These are phyloP conservation scores for Stictonetta naevosa DNA, from an alignment of 2,113 vertebrate species.

Conservation along the genomic window DNA sequence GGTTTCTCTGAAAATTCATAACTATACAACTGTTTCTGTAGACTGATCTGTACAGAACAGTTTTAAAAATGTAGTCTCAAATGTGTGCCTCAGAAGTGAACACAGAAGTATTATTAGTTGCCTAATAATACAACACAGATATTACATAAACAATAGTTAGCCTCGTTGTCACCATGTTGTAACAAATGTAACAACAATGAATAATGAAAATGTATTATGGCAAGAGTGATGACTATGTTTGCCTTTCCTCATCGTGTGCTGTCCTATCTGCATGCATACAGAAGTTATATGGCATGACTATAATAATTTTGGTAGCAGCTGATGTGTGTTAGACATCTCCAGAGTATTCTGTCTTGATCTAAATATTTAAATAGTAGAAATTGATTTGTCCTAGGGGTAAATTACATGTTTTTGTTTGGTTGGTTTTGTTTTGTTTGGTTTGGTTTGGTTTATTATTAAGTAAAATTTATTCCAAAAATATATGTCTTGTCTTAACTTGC, in stretches of 20 bases:
- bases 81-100: neutral
- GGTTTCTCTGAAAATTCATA: neutral
- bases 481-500: neutral
- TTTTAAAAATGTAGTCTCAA: neutral
- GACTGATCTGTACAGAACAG: neutral
- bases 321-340: neutral
- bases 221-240: neutral
- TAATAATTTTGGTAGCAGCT: neutral
- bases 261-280: accelerated
- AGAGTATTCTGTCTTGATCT: neutral
- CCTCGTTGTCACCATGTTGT: neutral
- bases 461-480: neutral
- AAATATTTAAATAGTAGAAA: neutral
- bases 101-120: neutral
- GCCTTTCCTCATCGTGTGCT: neutral
- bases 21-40: neutral
- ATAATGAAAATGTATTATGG: neutral
- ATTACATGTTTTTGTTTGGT: neutral
- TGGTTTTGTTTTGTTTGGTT: too few relatives aligned
- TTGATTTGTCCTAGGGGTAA: neutral
- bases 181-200: neutral
- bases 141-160: neutral
- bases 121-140: neutral
- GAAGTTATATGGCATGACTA: neutral
- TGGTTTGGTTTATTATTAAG: neutral